Percentiles rank a stretch among this genome's conserved stretches.
Conservation (phyloP, 2,113 vertebrate genomes). For the Mastomys natalensis region DNA sequence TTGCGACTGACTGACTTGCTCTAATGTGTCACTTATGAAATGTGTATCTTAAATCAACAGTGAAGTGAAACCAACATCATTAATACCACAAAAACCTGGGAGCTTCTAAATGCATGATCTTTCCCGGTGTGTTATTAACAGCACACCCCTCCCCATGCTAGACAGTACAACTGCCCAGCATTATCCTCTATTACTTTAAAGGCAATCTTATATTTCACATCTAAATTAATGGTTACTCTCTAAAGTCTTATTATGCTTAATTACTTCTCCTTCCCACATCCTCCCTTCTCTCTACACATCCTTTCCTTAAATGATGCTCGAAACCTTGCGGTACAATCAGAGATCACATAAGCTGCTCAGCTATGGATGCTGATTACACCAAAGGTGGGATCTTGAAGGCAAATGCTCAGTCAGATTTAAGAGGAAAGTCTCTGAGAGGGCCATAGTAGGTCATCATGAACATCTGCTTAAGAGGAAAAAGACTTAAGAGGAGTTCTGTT, state of each 20-base stretch:
- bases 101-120: conserved; percentile 50
- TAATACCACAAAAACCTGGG: conserved; percentile 62
- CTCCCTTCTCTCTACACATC: conserved; percentile 68
- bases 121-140: conserved; percentile 60
- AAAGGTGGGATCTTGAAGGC: background rate
- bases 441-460: background rate
- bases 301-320: conserved; percentile 76
- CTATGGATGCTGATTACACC: conserved; percentile 56
- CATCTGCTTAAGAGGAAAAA: background rate
- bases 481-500: background rate
- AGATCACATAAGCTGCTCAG: conserved; percentile 71
- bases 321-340: conserved; percentile 76
- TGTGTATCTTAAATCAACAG: conserved; percentile 65
- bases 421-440: background rate
- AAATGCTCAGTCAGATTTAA: background rate
- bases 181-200: conserved; percentile 81
- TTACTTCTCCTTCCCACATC: conserved; percentile 80
- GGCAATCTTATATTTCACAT: conserved; percentile 82
- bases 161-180: conserved; percentile 62
- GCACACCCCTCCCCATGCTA: conserved; percentile 56
- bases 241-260: conserved; percentile 80
- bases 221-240: conserved; percentile 85
- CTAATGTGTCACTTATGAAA: conserved; percentile 63
- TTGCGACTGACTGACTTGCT: conserved; percentile 60
- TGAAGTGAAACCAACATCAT: conserved; percentile 57